Evolutionary conservation across 2,888 invertebrate species (phyloP), one percentile per base, ranked within the genome.

Genomic region (Lapara coniferarum): DNA sequence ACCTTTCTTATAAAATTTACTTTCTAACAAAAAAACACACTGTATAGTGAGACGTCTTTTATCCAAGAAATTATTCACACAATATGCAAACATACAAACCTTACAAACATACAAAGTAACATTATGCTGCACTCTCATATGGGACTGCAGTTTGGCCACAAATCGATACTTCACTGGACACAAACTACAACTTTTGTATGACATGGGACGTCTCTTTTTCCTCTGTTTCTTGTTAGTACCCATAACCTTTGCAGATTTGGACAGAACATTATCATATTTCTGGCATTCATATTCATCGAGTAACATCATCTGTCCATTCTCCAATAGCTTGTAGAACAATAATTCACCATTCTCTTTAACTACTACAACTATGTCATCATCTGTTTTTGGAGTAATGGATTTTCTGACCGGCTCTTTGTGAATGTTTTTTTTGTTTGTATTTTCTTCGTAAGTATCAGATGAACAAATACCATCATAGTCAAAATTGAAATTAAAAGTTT

Each of bases 131-230:
- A 55, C 68, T 77, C 86, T 88, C 89, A 91, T 90, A 70, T 93
- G 93, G 10, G 86, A 83, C 55, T 87, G 89, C 51, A 93, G 73
- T 77, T 90, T 92, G 0, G 89, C 80, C 25, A 88, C 74, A 80
- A 92, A 92, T 71, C 90, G 86, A 67, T 92, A 93, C 63, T 85
- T 85, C 0, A 89, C 83, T 0, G 91, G 88, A 72, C 93, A 93
- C 19, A 77, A 75, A 16, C 81, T 85, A 69, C 93, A 93, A 2
- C 79, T 75, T 56, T 82, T 85, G 51, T 79, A 85, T 0, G 73
- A 72, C 92, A 93, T 89, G 0, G 87, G 89, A n/a, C 80, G 81
- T 55, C 92, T 75, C 74, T 88, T 88, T 67, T 85, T 85, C 46
- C 86, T 81, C 2, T 70, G 75, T 63, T 85, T 87, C 8, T 74